Conservation (phyloP, 2,888 invertebrate genomes). For the Entomobrya proxima region DNA sequence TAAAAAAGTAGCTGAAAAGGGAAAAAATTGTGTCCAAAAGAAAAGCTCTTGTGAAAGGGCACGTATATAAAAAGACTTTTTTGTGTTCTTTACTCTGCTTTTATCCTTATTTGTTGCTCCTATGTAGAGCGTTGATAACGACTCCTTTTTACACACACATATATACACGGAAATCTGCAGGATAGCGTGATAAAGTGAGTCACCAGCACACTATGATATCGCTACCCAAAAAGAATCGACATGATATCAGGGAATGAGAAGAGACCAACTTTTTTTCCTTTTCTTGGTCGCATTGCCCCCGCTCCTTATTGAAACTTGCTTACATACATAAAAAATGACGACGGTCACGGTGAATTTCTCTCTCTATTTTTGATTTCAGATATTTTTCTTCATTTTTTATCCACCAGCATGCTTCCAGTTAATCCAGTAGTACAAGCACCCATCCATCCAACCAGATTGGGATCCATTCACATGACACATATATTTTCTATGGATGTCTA, state of each 20-base stretch:
- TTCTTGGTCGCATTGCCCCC: neutral
- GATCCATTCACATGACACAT: neutral
- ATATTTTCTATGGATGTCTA: neutral
- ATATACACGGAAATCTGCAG: neutral
- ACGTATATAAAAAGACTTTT: neutral
- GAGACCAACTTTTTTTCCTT: conserved; percentile 29
- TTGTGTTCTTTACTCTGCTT: neutral
- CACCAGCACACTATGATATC: conserved; percentile 6
- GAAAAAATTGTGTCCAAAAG: conserved; percentile 6
- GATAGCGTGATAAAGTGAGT: conserved; percentile 30
- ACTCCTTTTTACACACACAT: neutral
- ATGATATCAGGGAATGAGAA: conserved; percentile 7
- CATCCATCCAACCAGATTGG: neutral
- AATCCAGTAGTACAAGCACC: neutral
- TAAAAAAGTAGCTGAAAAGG: neutral
- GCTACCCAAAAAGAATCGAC: neutral
- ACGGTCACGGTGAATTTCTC: conserved; percentile 19
- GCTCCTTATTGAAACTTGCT: conserved; percentile 32
- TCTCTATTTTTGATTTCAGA: neutral
- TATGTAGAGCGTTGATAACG: neutral
- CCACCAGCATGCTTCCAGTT: neutral
- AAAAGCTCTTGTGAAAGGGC: neutral
- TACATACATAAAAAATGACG: conserved; percentile 31
- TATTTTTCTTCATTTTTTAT: neutral
- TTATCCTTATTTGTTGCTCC: neutral